These are phyloP conservation scores for Machaerirhynchus nigripectus DNA, from an alignment of 2,113 vertebrate species.

Conservation along the genomic window DNA sequence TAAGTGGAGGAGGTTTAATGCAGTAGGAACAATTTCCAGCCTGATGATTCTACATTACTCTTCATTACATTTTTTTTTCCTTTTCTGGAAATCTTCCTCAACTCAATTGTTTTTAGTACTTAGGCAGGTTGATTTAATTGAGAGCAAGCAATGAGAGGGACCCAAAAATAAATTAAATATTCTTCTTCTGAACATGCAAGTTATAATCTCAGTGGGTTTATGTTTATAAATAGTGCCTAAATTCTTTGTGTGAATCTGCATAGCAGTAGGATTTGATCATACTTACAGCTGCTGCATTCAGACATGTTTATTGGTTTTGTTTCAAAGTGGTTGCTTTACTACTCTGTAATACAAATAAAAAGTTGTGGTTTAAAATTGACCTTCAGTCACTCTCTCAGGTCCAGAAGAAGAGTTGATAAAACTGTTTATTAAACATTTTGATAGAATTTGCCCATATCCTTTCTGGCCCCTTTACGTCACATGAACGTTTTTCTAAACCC, in stretches of 20 bases:
- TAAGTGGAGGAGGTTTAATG: not conserved
- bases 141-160: not conserved
- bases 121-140: not conserved
- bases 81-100: not conserved
- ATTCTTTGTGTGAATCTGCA: not conserved
- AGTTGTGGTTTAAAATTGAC: not conserved
- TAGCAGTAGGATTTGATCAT: not conserved
- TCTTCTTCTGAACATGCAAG: not conserved
- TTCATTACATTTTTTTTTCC: not conserved
- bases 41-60: not conserved
- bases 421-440: not conserved
- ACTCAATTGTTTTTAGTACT: not conserved
- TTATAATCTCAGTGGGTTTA: not conserved
- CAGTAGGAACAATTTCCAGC: not conserved
- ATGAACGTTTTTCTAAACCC: not conserved
- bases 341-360: not conserved
- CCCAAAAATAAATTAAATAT: not conserved
- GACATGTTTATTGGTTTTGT: not conserved
- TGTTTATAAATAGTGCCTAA: not conserved
- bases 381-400: not conserved
- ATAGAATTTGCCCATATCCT: not conserved
- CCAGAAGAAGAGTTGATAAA: not conserved
- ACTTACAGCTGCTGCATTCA: not conserved
- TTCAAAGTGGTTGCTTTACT: not conserved
- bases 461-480: not conserved